These are phyloP conservation scores for Tetanocera ferruginea DNA, from an alignment of 2,888 invertebrate species.

Conservation along the genomic window DNA sequence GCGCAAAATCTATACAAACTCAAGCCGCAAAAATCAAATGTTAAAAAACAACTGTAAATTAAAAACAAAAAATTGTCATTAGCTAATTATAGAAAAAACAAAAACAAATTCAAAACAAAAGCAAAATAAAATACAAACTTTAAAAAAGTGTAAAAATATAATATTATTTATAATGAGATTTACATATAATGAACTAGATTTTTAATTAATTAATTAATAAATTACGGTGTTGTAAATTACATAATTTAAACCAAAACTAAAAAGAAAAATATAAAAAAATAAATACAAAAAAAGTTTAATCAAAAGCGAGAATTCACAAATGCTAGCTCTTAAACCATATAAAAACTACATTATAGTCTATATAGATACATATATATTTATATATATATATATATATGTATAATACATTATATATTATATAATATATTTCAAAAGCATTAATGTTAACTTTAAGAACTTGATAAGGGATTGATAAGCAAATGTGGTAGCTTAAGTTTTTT, in stretches of 20 bases:
- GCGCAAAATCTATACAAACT: not conserved
- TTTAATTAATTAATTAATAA: slow-evolving; percentile 1
- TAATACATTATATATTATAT: slow-evolving; percentile 19
- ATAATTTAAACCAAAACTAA: slow-evolving; percentile 1
- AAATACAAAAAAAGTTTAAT: not conserved
- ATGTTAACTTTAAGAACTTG: slow-evolving; percentile 25
- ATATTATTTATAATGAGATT: slow-evolving; percentile 9
- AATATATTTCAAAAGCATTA: slow-evolving; percentile 23
- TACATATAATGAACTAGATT: slow-evolving; percentile 6
- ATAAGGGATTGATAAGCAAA: slow-evolving; percentile 14
- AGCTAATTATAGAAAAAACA: not conserved
- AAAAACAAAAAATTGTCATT: not conserved
- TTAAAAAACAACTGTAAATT: not conserved
- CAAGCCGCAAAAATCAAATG: not conserved
- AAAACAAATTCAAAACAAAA: not conserved
- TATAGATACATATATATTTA: slow-evolving; percentile 28
- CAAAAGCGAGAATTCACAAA: not conserved
- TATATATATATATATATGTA: slow-evolving; percentile 40
- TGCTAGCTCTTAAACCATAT: not conserved
- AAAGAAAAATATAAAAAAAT: not conserved
- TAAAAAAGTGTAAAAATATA: slow-evolving; percentile 15
- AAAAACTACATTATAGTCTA: not conserved
- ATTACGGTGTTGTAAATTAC: slow-evolving; percentile 30
- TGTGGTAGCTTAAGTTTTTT: slow-evolving; percentile 20
- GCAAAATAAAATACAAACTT: not conserved